phyloP scores from a whole-genome alignment of 92 coral and sea anemone species.

The Micromussa lordhowensis region DNA sequence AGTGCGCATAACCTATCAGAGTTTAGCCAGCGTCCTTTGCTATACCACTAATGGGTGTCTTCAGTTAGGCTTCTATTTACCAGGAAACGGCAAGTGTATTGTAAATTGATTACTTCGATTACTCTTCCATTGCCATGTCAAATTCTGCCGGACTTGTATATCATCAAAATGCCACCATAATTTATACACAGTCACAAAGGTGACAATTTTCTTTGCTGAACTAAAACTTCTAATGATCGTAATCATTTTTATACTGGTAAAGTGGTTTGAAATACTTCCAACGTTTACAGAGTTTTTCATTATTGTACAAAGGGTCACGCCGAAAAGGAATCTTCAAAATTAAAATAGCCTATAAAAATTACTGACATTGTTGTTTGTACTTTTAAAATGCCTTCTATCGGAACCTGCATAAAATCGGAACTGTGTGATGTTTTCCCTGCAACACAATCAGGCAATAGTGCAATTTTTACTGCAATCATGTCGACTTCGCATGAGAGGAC shows the following conservation, averaged over 20 bases:
- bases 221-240: not conserved
- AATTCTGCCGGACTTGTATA: not conserved
- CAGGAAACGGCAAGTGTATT: not conserved
- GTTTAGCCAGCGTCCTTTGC: not conserved
- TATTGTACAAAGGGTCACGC: not conserved
- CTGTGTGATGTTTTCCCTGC: not conserved
- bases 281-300: not conserved
- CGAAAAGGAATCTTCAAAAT: not conserved
- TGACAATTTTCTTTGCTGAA: not conserved
- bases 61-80: not conserved
- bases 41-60: not conserved
- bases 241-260: not conserved
- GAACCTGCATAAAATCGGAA: not conserved
- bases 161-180: not conserved
- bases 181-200: not conserved
- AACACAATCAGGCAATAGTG: not conserved
- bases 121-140: not conserved
- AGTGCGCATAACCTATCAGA: not conserved
- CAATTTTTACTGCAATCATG: not conserved
- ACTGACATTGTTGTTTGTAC: not conserved
- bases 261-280: not conserved
- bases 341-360: not conserved
- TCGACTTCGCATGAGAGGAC: not conserved
- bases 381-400: not conserved
- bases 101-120: not conserved